Evolutionary conservation across 2,113 vertebrate genomes (phyloP), one percentile per base, ranked within the genome.

Genomic region (Anhinga anhinga): DNA sequence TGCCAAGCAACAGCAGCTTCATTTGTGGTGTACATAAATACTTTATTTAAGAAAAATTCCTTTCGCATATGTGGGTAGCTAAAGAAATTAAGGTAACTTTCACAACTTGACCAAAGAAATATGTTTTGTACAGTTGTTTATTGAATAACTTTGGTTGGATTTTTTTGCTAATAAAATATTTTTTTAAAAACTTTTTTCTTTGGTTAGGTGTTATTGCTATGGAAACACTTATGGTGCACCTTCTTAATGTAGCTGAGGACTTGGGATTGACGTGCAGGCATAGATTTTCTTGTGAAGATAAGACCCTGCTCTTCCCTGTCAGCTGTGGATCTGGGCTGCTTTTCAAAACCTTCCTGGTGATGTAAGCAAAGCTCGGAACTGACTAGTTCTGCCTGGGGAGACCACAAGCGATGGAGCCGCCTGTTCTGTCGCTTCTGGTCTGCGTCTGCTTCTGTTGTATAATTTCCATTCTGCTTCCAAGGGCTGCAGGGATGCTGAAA

Each of bases 101-200:
- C 15, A 26, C 30, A 82, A 66, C 34, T 42, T 83, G 53, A 86
- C 86, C 73, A 77, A 95, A 95, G 89, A 76, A 72, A 15, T 87
- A 52, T 2, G 18, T 89, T 97, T 89, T 94, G 84, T 91, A 91
- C 49, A 87, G 83, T 61, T 62, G 80, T 59, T 95, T 76, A 88
- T 49, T 65, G 30, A 81, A 36, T 85, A 89, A 79, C 34, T 85
- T 90, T 5, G 34, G 62, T 81, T 95, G 63, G 34, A 29, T 22
- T 29, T 38, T 50, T 86, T 71, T 27, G 44, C 82, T 87, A 96
- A 95, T 96, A 97, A 97, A 96, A 34, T 85, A 89, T 65, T 94
- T 88, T 90, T 85, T 9, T 27, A 82, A 59, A 61, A 82, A 40
- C 0, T 14, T 56, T 61, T 84, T 72, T 20, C 19, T 62, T 49